Evolutionary conservation across 2,797 vertebrate species (phyloP).

Genomic region (Hylomyscus alleni): DNA sequence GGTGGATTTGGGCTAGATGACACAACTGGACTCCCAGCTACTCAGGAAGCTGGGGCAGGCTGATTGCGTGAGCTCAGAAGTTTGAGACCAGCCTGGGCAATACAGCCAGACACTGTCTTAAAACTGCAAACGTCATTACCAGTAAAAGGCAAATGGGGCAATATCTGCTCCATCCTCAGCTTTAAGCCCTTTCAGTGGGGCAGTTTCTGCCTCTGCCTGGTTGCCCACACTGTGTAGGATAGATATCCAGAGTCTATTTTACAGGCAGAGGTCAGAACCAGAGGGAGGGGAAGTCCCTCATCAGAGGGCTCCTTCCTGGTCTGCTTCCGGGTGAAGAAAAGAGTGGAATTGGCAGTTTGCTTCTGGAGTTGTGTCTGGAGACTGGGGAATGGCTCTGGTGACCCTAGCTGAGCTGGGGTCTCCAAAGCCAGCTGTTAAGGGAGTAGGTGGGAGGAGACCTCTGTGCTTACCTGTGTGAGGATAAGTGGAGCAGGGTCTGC

Average conservation of each 20-base stretch:
- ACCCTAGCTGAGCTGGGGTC: neutral
- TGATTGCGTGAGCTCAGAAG: neutral
- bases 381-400: neutral
- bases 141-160: neutral
- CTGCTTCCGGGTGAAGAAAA: neutral
- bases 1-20: neutral
- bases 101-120: neutral
- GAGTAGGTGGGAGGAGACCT: neutral
- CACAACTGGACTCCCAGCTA: neutral
- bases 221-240: neutral
- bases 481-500: neutral
- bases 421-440: neutral
- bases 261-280: neutral
- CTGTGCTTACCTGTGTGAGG: neutral
- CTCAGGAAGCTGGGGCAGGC: neutral
- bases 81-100: neutral
- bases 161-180: neutral
- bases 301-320: too few relatives aligned
- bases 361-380: neutral
- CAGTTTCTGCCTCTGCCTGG: neutral
- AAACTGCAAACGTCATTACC: neutral
- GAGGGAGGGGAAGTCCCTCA: neutral
- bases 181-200: neutral
- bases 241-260: neutral
- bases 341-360: neutral